Base-by-base conservation (phyloP, 2,888 invertebrate species). In the Oscheius myriophilus region DNA sequence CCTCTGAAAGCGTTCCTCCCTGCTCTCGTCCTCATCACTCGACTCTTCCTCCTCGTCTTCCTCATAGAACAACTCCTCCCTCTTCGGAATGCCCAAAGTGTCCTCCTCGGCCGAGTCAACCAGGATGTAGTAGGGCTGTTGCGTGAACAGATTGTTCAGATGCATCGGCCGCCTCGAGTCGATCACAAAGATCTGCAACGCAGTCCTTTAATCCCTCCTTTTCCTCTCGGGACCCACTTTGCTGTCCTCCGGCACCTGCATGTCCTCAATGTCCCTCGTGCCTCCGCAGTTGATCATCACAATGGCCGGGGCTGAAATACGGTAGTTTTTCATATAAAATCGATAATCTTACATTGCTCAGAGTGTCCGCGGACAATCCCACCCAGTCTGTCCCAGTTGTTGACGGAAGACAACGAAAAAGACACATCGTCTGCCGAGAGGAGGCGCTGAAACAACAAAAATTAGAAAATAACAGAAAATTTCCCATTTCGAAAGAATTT, bases 261-360 rank as follows among this genome's bases (percentile, higher is more conserved):
- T 61, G 11, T 78, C 74, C 7, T 66, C 53, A 0, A 84, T 33
- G 4, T 76, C 64, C 4, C 78, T 72, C 14, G 70, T 76, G 4
- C 73, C 84, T 41, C 82, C 82, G 59, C 84, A 84, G 58, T 84
- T 84, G 26, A 84, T 74, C 49, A 84, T 52, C 11, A 84, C 68
- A 33, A 78, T 71, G 21, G 70, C 67, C 16, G 70, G 59, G 55
- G 63, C 73, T 72, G 65, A n/a, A 69, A 65, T 33, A 33, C 33
- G 33, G 33, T 33, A 33, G 33, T n/a, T n/a, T n/a, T n/a, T n/a
- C n/a, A n/a, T n/a, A n/a, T n/a, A n/a, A n/a, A n/a, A n/a, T n/a
- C n/a, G n/a, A n/a, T n/a, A n/a, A n/a, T 57, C 33, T 54, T 65
- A 79, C 79, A 68, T 55, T 75, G 74, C 12, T 79, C 76, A 25